Percentiles rank a stretch among this genome's conserved stretches.
Conservation (phyloP, 53 echinoderm and acorn worm genomes). For the Echinarachnius parma region DNA sequence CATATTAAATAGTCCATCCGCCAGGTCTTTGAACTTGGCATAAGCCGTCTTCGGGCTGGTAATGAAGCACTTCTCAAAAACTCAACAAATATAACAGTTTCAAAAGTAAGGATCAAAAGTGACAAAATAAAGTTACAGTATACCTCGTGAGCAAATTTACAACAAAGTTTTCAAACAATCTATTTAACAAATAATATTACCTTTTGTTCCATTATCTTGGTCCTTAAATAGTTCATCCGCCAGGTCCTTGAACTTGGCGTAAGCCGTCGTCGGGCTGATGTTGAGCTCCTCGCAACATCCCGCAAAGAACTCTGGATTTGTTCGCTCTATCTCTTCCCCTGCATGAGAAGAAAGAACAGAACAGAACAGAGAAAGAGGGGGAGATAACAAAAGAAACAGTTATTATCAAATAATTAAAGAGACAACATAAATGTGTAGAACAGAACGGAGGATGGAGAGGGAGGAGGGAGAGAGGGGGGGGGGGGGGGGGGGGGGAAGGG, state of each 20-base stretch:
- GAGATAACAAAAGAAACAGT: no score
- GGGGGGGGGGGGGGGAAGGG: background rate
- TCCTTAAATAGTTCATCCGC: slow-evolving; percentile 95
- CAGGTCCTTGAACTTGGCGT: slow-evolving; percentile 92
- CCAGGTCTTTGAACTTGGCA: no score
- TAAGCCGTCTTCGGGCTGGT: no score
- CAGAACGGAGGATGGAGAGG: background rate
- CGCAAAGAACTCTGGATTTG: slow-evolving; percentile 91
- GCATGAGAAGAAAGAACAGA: slow-evolving; percentile 5
- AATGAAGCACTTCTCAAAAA: no score
- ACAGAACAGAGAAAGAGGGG: background rate
- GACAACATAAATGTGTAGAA: background rate
- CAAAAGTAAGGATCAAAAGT: no score
- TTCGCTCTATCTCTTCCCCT: slow-evolving; percentile 98
- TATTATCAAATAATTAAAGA: background rate
- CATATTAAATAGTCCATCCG: slow-evolving; percentile 91
- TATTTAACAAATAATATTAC: no score
- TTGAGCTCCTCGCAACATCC: slow-evolving; percentile 87
- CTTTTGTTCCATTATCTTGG: slow-evolving; percentile 87
- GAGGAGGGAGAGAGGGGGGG: background rate
- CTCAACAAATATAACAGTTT: no score
- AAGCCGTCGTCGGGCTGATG: slow-evolving; percentile 81
- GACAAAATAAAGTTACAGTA: no score
- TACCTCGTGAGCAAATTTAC: no score
- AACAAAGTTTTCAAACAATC: no score